A percentile compares a stretch with the other conserved stretches of the same genome.
Conservation (phyloP, 2,888 invertebrate genomes). For the Endomychus coccineus region DNA sequence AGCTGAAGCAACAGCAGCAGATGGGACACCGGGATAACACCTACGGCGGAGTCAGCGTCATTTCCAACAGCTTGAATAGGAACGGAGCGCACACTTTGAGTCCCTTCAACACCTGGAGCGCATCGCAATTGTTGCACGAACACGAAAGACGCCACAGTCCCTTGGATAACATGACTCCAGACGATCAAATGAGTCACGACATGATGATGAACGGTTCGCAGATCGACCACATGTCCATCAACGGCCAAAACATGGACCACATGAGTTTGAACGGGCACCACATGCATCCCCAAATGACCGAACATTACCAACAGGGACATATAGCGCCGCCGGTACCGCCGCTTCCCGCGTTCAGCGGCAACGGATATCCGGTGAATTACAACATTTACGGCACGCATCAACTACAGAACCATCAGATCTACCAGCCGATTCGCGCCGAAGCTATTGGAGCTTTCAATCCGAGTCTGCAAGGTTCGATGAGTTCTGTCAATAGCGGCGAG, state of each 20-base stretch:
- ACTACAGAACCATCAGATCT: constrained; percentile 36
- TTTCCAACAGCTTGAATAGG: constrained; percentile 42
- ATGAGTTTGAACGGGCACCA: constrained; percentile 37
- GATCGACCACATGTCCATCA: constrained; percentile 38
- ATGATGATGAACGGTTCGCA: constrained; percentile 31
- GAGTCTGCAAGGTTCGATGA: constrained; percentile 50
- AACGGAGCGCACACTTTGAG: constrained; percentile 43
- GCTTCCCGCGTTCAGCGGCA: constrained; percentile 42
- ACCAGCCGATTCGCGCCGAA: constrained; percentile 42
- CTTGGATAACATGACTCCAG: constrained; percentile 31
- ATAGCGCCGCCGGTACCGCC: constrained; percentile 49
- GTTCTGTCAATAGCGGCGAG: constrained; percentile 50
- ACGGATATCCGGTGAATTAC: constrained; percentile 42
- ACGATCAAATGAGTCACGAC: constrained; percentile 35
- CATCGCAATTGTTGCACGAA: constrained; percentile 52
- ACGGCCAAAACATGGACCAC: constrained; percentile 38
- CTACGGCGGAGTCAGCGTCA: constrained; percentile 38
- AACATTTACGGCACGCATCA: constrained; percentile 45
- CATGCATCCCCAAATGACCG: constrained; percentile 33
- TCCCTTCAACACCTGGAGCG: constrained; percentile 54
- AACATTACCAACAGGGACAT: constrained; percentile 31
- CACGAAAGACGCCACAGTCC: constrained; percentile 52
- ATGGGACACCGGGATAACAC: constrained; percentile 30
- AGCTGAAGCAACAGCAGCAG: constrained; percentile 42
- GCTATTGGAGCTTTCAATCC: constrained; percentile 42